Base-by-base conservation (phyloP, 1,140 invertebrate species). In the Dendrolimus kikuchii region DNA sequence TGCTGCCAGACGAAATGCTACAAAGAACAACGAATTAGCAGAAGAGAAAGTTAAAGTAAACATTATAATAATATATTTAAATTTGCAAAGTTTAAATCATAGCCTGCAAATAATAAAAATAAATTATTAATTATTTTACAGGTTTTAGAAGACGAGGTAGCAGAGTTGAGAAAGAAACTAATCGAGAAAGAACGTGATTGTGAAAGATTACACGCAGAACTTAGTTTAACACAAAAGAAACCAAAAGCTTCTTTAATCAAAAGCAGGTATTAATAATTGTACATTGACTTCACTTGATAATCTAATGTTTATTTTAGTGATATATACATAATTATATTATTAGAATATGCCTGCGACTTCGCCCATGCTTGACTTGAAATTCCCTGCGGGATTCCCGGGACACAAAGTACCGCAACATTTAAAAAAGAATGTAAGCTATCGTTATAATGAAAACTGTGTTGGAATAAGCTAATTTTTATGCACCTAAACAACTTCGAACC, bases 121-220 rank as follows among this genome's bases (percentile, higher is more conserved):
- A 45, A 45, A 8, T n/a, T 10, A 49, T 6, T 45, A 23, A 23
- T 3, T 41, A n/a, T n/a, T 48, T 60, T 62, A 42, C 38, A 86
- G 82, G 82, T 86, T 6, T 63, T 86, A 53, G 93, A 93, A 82
- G 91, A 91, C 59, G 93, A 95, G 88, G 89, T 93, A 44, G 88
- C 88, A 44, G 91, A 93, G 63, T 76, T 95, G 9, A 88, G 93
- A 58, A 92, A 92, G 68, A 94, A 94, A 75, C 70, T 96, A 4
- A 92, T 94, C 52, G 94, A 96, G 82, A 96, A 95, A 74, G 94
- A 96, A 76, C 88, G 93, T 68, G 93, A 95, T 64, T 91, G 93
- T 69, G 93, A 95, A 85, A 88, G 92, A 53, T 78, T 96, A 44
- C 90, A 93, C 61, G 89, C 92, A 2, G 93, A 95, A 83, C 72